Conservation (phyloP, 2,797 vertebrate species). For the Nannoperca obscura region DNA sequence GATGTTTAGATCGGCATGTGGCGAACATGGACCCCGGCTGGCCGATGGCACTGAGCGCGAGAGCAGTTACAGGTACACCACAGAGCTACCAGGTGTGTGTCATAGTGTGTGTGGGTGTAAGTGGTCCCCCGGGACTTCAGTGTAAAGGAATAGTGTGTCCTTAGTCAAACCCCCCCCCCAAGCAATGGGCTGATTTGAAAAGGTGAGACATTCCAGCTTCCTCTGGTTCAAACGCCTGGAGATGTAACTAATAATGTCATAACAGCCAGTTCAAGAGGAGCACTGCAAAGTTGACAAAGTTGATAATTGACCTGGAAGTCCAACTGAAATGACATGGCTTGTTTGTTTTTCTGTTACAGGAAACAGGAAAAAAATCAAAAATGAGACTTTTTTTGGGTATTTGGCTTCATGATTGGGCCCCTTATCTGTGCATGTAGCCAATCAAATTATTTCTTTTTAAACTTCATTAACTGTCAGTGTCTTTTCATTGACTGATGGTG, state of each 20-base stretch:
- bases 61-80: not conserved
- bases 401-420: not conserved
- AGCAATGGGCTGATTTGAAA: not conserved
- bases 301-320: constrained; percentile 18
- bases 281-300: constrained; percentile 1
- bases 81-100: constrained; percentile 27
- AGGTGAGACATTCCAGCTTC: not conserved
- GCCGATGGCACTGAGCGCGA: too few relatives aligned
- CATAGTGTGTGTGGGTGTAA: not conserved
- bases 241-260: not conserved
- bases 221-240: constrained; percentile 4
- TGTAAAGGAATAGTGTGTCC: constrained; percentile 33
- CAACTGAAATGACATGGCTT: not conserved
- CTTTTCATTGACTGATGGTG: not conserved
- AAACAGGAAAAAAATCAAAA: not conserved
- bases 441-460: not conserved
- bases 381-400: not conserved
- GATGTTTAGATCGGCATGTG: too few relatives aligned
- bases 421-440: not conserved
- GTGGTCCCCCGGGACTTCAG: constrained; percentile 13
- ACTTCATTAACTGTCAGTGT: not conserved
- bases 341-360: not conserved
- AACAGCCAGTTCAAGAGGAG: not conserved
- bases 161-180: constrained; percentile 25
- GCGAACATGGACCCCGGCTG: too few relatives aligned